Base-by-base conservation (phyloP, 1,140 invertebrate genomes). In the Reticulitermes speratus region DNA sequence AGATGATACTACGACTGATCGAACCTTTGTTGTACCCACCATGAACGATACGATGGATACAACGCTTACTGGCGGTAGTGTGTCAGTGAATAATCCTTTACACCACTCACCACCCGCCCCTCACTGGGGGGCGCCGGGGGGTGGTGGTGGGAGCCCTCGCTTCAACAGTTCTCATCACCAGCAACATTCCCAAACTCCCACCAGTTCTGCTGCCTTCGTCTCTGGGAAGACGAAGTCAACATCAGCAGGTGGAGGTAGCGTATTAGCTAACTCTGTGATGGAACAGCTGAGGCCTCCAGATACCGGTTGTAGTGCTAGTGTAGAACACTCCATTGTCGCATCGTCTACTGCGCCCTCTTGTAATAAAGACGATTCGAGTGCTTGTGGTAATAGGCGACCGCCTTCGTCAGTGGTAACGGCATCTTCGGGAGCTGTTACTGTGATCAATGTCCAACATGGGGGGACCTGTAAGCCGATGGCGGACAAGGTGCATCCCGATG, bases 381-480 rank as follows among this genome's bases (percentile, higher is more conserved):
- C 14, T 2, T 75, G 59, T 44, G 85, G 85, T 52, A 82, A 23
- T 9, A 44, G 32, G 38, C 52, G 85, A 48, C 75, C 30, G 59
- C 52, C 23, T 55, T 55, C 52, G 52, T 55, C 52, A 55, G 85
- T 85, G 21, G 85, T 69, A 55, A 44, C 85, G 14, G 85, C 85
- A 16, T 48, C 85, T 19, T 85, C 85, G 7, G 85, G 85, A 25
- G 52, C 85, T 55, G 85, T 85, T n/a, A 85, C 85, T 14, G 85
- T 85, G 23, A 85, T 85, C 32, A 85, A 25, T 82, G 85, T 85
- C 21, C 83, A 84, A 14, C 83, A 84, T 32, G 85, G 85, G 45
- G 85, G 65, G 19, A 85, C 52, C 65, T 84, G 44, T 25, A 85
- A 85, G 44, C 83, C 83, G 25, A 32, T 9, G 23, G 52, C 48